Percentiles rank a stretch among this genome's conserved stretches.
phyloP scores from a whole-genome alignment of 2,888 invertebrate genomes.

The Odontocolon sp. region DNA sequence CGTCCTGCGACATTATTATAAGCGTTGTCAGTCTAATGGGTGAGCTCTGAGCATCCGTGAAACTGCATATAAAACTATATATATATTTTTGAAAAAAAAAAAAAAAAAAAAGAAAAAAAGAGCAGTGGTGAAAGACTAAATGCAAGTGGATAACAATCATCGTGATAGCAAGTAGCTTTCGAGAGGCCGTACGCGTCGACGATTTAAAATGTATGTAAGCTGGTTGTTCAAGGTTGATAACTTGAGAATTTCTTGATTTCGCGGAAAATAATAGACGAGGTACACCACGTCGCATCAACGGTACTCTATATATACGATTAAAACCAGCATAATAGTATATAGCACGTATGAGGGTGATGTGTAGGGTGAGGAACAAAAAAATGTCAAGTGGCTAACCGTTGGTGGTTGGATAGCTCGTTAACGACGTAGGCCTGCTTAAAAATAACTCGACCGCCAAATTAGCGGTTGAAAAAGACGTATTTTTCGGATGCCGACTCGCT shows the following conservation, averaged over 20 bases:
- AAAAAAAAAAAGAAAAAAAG: conserved; percentile 14
- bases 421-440: conserved; percentile 66
- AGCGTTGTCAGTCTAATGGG: conserved; percentile 24
- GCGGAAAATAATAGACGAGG: too few relatives aligned
- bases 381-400: conserved; percentile 35
- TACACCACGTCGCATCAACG: too few relatives aligned
- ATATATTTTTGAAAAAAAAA: too few relatives aligned
- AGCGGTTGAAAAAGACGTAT: conserved; percentile 47
- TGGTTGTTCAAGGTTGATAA: conserved; percentile 37
- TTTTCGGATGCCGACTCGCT: too few relatives aligned
- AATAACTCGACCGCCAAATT: conserved; percentile 71
- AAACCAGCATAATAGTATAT: too few relatives aligned
- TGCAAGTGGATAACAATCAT: conserved; percentile 34
- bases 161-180: conserved; percentile 39
- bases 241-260: conserved; percentile 5
- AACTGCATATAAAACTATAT: background rate
- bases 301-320: too few relatives aligned
- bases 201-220: conserved; percentile 6
- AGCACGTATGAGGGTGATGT: too few relatives aligned
- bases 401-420: conserved; percentile 71
- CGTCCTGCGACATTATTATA: conserved; percentile 50
- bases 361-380: conserved; percentile 18
- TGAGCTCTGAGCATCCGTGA: background rate
- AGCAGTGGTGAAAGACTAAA: background rate
- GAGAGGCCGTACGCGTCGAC: conserved; percentile 22